A percentile compares a stretch with the other conserved stretches of the same genome.
These are phyloP conservation scores for Siphlonurus alternatus DNA, from an alignment of 2,888 invertebrate genomes.

Conservation along the genomic window DNA sequence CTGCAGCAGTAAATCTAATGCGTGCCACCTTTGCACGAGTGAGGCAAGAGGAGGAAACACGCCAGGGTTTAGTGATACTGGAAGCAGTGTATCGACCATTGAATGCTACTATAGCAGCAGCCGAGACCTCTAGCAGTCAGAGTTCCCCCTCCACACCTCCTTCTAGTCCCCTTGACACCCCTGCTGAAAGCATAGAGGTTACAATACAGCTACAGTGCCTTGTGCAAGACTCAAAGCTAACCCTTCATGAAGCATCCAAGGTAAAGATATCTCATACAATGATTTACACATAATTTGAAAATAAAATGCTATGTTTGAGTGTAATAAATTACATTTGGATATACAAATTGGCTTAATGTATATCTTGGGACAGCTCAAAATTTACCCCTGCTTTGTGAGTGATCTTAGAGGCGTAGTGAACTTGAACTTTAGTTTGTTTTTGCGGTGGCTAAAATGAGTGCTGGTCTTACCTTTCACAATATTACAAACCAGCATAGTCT, in stretches of 20 bases:
- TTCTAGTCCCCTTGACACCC: slow-evolving; percentile 18
- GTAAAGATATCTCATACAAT: slow-evolving; percentile 29
- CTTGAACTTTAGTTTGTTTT: no score
- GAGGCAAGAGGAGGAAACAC: slow-evolving; percentile 59
- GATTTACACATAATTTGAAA: no score
- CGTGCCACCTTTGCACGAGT: slow-evolving; percentile 74
- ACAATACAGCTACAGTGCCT: slow-evolving; percentile 90
- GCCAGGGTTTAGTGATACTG: slow-evolving; percentile 68
- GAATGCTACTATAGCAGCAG: slow-evolving; percentile 10
- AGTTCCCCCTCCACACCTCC: slow-evolving; percentile 7
- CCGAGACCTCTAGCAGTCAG: slow-evolving; percentile 4
- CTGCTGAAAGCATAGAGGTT: slow-evolving; percentile 63
- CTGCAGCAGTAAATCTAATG: slow-evolving; percentile 80
- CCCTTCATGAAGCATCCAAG: slow-evolving; percentile 71
- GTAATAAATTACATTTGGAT: no score
- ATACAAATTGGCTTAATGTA: no score
- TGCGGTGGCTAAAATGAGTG: no score
- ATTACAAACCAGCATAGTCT: no score
- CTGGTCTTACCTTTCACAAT: no score
- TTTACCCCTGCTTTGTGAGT: no score
- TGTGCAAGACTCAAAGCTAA: slow-evolving; percentile 76
- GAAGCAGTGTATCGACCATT: slow-evolving; percentile 57
- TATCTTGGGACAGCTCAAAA: no score
- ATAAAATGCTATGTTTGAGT: no score
- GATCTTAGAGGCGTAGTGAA: no score